phyloP scores from a whole-genome alignment of 1,140 invertebrate species.

The Cyrtorhinus lividipennis region DNA sequence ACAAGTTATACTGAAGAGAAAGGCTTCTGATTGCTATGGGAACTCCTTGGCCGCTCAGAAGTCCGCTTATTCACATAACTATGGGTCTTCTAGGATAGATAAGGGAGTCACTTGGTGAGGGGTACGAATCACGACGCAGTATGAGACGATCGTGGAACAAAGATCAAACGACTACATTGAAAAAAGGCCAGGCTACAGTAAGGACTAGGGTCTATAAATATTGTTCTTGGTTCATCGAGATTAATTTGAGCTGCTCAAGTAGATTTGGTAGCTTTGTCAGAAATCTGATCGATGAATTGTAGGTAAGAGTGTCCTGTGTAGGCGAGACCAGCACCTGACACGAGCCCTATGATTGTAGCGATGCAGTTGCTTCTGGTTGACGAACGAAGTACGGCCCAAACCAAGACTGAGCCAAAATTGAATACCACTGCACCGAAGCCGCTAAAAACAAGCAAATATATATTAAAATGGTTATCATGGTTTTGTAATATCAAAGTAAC shows the following conservation, averaged over 20 bases:
- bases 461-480: too few species aligned
- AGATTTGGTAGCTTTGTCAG: background rate
- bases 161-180: background rate
- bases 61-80: too few species aligned
- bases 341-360: slow-evolving; percentile 42
- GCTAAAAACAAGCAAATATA: slow-evolving; percentile 34
- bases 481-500: too few species aligned
- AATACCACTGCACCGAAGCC: slow-evolving; percentile 47
- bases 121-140: too few species aligned
- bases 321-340: slow-evolving; percentile 40
- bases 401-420: slow-evolving; percentile 53
- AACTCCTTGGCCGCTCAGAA: too few species aligned
- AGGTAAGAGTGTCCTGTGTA: slow-evolving; percentile 45
- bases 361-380: slow-evolving; percentile 44
- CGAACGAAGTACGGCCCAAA: slow-evolving; percentile 53
- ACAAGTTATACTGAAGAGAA: too few species aligned
- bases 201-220: background rate
- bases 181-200: background rate
- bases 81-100: too few species aligned
- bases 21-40: too few species aligned
- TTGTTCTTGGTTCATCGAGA: background rate
- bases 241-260: background rate
- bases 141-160: too few species aligned
- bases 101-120: too few species aligned
- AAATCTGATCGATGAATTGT: slow-evolving; percentile 31